Conservation (phyloP, 2,888 invertebrate genomes). For the Aspidapion aeneum region DNA sequence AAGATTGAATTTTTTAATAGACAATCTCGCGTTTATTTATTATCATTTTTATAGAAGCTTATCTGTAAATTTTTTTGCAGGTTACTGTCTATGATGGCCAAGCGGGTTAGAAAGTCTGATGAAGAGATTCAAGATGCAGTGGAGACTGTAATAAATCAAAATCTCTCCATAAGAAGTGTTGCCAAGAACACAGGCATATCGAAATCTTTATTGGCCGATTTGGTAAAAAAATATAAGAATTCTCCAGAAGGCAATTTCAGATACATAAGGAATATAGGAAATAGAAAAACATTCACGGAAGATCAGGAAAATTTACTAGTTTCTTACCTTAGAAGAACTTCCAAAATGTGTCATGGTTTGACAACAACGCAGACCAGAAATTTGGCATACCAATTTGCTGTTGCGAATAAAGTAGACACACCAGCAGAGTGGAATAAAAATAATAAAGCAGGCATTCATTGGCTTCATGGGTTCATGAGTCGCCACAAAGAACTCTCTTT, state of each 20-base stretch:
- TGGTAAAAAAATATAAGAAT: conserved; percentile 1
- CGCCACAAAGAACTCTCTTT: conserved; percentile 13
- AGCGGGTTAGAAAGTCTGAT: too few species aligned
- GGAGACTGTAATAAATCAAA: conserved; percentile 21
- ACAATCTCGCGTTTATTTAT: neutral
- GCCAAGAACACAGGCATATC: conserved; percentile 19
- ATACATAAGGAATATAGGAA: conserved; percentile 10
- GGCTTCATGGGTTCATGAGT: conserved; percentile 16
- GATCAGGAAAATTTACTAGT: conserved; percentile 13
- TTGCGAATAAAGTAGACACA: conserved; percentile 9
- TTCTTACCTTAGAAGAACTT: conserved; percentile 13
- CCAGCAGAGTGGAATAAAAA: conserved; percentile 12
- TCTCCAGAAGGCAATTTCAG: conserved; percentile 11
- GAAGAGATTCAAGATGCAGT: conserved; percentile 19
- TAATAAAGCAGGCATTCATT: conserved; percentile 16
- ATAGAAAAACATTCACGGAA: conserved; percentile 10
- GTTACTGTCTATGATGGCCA: conserved; percentile 14
- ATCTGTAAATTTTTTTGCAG: conserved; percentile 9
- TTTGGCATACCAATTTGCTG: conserved; percentile 16
- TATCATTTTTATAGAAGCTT: neutral
- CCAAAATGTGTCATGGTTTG: conserved; percentile 19
- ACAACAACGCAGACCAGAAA: conserved; percentile 15
- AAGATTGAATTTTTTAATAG: neutral
- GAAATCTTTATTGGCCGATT: conserved; percentile 21
- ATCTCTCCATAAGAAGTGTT: conserved; percentile 22